Percentiles rank a stretch among this genome's conserved stretches.
phyloP scores from a whole-genome alignment of 2,797 vertebrate genomes.

The Myotis pilosus region DNA sequence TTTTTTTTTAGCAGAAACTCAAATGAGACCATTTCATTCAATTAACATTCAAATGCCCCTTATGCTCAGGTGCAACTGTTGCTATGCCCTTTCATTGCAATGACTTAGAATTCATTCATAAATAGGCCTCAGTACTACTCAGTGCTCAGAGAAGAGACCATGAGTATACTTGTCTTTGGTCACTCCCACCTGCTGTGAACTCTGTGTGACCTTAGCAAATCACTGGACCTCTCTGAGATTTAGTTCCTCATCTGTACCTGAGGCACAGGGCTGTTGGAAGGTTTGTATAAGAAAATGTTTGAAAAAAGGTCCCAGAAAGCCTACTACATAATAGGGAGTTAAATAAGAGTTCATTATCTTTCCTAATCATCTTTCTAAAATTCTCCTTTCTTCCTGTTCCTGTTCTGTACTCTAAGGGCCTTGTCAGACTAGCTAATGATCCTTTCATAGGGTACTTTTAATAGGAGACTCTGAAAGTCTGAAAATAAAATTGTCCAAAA shows the following conservation, averaged over 20 bases:
- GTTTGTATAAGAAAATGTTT: not conserved
- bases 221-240: not conserved
- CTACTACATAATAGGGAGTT: not conserved
- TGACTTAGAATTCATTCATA: not conserved
- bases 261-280: not conserved
- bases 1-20: conserved; percentile 18
- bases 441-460: not conserved
- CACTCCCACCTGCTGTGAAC: not conserved
- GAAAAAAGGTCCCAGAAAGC: not conserved
- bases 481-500: not conserved
- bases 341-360: not conserved
- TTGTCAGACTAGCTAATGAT: conserved; percentile 34
- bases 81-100: not conserved
- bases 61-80: not conserved
- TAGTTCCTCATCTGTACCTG: not conserved
- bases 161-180: not conserved
- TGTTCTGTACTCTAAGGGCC: not conserved
- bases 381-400: not conserved
- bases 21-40: not conserved
- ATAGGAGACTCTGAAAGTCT: not conserved
- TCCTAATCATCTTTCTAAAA: conserved; percentile 11
- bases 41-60: not conserved
- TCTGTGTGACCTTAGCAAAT: not conserved
- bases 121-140: not conserved
- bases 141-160: not conserved